These are phyloP conservation scores for Drosophila fulvimacula DNA, from an alignment of 2,888 invertebrate species.

Conservation along the genomic window DNA sequence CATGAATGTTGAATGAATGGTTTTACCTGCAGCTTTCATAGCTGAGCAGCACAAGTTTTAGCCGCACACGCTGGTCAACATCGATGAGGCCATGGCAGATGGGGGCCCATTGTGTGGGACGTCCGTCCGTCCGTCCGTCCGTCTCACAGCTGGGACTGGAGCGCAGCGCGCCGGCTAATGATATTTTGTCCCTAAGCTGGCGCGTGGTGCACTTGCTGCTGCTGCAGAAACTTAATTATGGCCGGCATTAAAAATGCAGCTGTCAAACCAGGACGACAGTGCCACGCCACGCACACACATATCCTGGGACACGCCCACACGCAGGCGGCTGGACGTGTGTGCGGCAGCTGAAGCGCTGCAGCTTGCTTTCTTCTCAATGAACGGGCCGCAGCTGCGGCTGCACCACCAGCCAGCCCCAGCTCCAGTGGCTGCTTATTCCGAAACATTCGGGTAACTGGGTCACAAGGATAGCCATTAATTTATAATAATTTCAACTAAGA, in stretches of 20 bases:
- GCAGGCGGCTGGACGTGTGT: slow-evolving; percentile 19
- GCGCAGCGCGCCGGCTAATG: slow-evolving; percentile 29
- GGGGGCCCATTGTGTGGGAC: slow-evolving; percentile 21
- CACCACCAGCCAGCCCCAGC: slow-evolving; percentile 22
- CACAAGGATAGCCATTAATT: slow-evolving; percentile 80
- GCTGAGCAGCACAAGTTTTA: neutral
- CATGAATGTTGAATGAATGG: slow-evolving; percentile 30
- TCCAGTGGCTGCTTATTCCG: slow-evolving; percentile 56
- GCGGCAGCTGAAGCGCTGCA: slow-evolving; percentile 34
- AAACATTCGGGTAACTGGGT: slow-evolving; percentile 74
- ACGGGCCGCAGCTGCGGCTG: slow-evolving; percentile 39
- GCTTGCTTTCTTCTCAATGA: slow-evolving; percentile 62
- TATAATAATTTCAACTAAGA: slow-evolving; percentile 81
- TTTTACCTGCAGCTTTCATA: slow-evolving; percentile 20
- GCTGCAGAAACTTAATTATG: slow-evolving; percentile 77
- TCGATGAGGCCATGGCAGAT: slow-evolving; percentile 42
- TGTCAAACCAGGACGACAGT: slow-evolving; percentile 68
- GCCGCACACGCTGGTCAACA: slow-evolving; percentile 32
- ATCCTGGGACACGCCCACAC: slow-evolving; percentile 2
- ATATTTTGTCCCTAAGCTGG: slow-evolving; percentile 50
- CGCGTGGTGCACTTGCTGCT: slow-evolving; percentile 19
- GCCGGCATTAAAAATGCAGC: slow-evolving; percentile 76
- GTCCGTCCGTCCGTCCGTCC: too few species aligned
- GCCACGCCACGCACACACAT: slow-evolving; percentile 8
- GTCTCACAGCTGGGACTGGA: slow-evolving; percentile 16